Percentiles rank a stretch among this genome's conserved stretches.
Conservation (phyloP, 2,888 invertebrate species). For the Pasiphila rectangulata region DNA sequence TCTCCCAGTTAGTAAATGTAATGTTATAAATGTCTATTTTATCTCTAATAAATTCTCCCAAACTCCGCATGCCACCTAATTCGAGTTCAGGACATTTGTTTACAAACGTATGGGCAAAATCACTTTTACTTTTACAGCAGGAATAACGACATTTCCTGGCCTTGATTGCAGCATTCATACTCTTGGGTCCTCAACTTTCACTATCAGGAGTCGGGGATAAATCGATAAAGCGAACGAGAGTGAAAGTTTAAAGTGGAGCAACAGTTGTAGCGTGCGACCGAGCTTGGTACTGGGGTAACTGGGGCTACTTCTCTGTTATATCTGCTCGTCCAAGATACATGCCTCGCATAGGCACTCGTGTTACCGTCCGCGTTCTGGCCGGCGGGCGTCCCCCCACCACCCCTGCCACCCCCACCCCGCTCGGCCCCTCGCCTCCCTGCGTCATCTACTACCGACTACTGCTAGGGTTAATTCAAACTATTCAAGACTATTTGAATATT, state of each 20-base stretch:
- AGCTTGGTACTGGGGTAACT: constrained; percentile 77
- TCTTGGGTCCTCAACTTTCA: constrained; percentile 5
- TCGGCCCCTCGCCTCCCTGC: constrained; percentile 58
- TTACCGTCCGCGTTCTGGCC: constrained; percentile 77
- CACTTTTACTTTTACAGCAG: too few relatives aligned
- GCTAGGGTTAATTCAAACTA: constrained; percentile 79
- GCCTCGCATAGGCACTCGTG: constrained; percentile 81
- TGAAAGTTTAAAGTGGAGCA: constrained; percentile 55
- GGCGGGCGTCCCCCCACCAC: constrained; percentile 39
- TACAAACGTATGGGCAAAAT: too few relatives aligned
- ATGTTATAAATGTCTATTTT: too few relatives aligned
- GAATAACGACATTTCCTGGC: too few relatives aligned
- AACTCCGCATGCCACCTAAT: too few relatives aligned
- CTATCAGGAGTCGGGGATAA: background rate
- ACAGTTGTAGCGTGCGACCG: constrained; percentile 34
- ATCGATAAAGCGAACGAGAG: constrained; percentile 20
- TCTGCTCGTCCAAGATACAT: constrained; percentile 81
- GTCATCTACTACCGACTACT: constrained; percentile 74
- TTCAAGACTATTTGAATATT: constrained; percentile 72
- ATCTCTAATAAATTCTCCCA: too few relatives aligned
- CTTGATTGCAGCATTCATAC: too few relatives aligned
- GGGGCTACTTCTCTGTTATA: constrained; percentile 81
- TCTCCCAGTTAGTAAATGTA: too few relatives aligned
- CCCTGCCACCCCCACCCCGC: constrained; percentile 39
- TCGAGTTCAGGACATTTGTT: too few relatives aligned